These are phyloP conservation scores for Hydropsyche betteni DNA, from an alignment of 2,888 invertebrate genomes.

Conservation along the genomic window DNA sequence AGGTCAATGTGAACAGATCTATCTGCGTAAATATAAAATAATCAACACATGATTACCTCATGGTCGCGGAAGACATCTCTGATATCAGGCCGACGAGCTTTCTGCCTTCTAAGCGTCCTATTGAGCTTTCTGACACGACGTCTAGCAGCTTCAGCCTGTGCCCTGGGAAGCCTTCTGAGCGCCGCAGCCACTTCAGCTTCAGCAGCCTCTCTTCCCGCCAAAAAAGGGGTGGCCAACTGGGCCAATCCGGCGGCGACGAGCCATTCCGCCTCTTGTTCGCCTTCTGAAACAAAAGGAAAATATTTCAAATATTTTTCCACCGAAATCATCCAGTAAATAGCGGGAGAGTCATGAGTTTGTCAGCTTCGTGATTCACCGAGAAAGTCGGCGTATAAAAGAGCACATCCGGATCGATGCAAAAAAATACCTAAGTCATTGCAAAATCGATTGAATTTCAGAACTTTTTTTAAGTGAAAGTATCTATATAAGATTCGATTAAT, in stretches of 20 bases:
- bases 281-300: conserved; percentile 65
- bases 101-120: conserved; percentile 74
- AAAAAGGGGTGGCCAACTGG: conserved; percentile 75
- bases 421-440: not conserved
- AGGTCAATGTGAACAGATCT: no score
- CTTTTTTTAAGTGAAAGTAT: conserved; percentile 5
- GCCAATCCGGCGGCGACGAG: conserved; percentile 77
- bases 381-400: conserved; percentile 45
- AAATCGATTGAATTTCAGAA: not conserved
- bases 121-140: conserved; percentile 79
- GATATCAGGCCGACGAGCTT: conserved; percentile 79
- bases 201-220: conserved; percentile 73
- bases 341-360: conserved; percentile 7
- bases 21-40: no score
- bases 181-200: conserved; percentile 72
- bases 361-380: conserved; percentile 45
- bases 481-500: no score
- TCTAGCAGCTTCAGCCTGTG: conserved; percentile 81
- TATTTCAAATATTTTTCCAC: not conserved
- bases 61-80: conserved; percentile 84
- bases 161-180: conserved; percentile 70
- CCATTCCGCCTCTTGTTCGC: conserved; percentile 81
- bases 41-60: conserved; percentile 67
- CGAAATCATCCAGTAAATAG: not conserved
- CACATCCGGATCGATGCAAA: conserved; percentile 25